A percentile compares a stretch with the other conserved stretches of the same genome.
phyloP scores from a whole-genome alignment of 2,113 vertebrate genomes.

The Bujurquina vittata region DNA sequence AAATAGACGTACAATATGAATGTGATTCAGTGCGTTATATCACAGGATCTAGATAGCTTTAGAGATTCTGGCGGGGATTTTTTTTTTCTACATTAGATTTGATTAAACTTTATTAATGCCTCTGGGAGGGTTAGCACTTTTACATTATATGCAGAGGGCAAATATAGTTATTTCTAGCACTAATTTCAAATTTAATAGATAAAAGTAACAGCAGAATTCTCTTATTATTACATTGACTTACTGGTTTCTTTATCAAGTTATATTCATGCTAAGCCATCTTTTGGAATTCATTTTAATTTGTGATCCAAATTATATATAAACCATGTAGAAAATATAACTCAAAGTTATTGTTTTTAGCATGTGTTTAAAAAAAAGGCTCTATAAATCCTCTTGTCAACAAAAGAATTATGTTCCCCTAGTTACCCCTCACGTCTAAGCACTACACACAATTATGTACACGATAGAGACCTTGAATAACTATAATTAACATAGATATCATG shows the following conservation, averaged over 20 bases:
- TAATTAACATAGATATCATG: neutral
- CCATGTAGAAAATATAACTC: neutral
- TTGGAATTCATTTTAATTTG: neutral
- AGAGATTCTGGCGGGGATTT: neutral
- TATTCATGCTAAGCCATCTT: neutral
- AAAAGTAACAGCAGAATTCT: too few relatives aligned
- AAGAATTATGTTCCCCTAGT: neutral
- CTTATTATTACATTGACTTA: too few relatives aligned
- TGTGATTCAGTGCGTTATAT: neutral
- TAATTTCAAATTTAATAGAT: too few relatives aligned
- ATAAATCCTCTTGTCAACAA: neutral
- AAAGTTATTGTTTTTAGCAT: neutral
- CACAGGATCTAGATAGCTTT: neutral
- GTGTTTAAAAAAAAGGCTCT: neutral
- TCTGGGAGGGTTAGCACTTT: too few relatives aligned
- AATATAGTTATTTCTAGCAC: too few relatives aligned
- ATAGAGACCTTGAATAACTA: slow-evolving; percentile 10
- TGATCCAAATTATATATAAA: neutral
- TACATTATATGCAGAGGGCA: too few relatives aligned
- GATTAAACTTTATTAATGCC: too few relatives aligned
- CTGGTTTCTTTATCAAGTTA: too few relatives aligned
- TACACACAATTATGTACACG: neutral
- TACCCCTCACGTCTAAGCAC: neutral
- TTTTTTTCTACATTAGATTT: too few relatives aligned
- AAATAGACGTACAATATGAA: neutral